A percentile compares a stretch with the other conserved stretches of the same genome.
Conservation (phyloP, 2,797 vertebrate species). For the Masticophis lateralis region DNA sequence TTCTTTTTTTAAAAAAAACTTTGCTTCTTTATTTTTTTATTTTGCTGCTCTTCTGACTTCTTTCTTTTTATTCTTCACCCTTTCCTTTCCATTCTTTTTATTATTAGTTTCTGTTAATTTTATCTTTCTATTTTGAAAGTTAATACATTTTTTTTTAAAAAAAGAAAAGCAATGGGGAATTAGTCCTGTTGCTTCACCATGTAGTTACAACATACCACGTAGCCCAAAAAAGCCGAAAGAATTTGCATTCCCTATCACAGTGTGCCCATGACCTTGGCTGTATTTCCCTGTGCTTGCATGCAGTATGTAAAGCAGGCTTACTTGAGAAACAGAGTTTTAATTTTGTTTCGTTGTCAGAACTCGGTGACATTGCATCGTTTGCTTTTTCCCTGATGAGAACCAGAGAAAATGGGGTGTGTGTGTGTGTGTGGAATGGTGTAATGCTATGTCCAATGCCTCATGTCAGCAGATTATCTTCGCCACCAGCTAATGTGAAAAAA, state of each 20-base stretch:
- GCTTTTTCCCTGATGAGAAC: slow-evolving; percentile 7
- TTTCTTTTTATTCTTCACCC: neutral
- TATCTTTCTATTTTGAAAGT: neutral
- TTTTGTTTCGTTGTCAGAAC: neutral
- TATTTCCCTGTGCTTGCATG: neutral
- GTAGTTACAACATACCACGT: neutral
- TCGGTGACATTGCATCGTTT: neutral
- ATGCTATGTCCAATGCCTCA: slow-evolving; percentile 15
- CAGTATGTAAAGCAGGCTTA: slow-evolving; percentile 20
- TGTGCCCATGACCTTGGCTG: too few relatives aligned
- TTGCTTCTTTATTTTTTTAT: neutral
- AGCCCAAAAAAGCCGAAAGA: neutral
- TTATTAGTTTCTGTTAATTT: neutral
- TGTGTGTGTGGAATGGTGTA: neutral
- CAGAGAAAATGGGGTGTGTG: neutral
- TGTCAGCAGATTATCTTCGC: neutral
- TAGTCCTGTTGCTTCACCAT: neutral
- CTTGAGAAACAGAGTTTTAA: neutral
- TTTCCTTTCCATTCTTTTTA: neutral
- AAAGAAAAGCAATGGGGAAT: neutral
- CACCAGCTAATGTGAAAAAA: slow-evolving; percentile 17
- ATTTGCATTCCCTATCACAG: neutral
- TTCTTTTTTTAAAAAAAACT: neutral
- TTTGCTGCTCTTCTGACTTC: neutral
- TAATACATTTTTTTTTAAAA: neutral